These are phyloP conservation scores for Gallinago jamesoni DNA, from an alignment of 2,113 vertebrate genomes.

Conservation along the genomic window DNA sequence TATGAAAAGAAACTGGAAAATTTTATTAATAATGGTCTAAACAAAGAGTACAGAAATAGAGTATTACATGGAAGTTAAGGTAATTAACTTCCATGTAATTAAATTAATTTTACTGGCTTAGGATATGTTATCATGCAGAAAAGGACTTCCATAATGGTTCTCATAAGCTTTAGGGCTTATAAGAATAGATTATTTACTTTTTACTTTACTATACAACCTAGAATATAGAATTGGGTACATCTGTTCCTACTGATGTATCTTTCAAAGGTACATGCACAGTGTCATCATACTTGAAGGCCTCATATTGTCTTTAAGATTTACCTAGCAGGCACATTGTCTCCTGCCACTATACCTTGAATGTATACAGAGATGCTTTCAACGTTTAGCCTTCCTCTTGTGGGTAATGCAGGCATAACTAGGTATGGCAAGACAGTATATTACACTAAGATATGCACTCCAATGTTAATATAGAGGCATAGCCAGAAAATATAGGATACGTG, in stretches of 20 bases:
- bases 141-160: neutral
- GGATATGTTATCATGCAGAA: neutral
- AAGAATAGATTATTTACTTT: neutral
- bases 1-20: neutral
- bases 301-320: neutral
- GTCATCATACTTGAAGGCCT: neutral
- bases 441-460: neutral
- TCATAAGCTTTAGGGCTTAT: neutral
- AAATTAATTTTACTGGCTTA: neutral
- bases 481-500: neutral
- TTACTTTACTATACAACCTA: neutral
- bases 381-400: neutral
- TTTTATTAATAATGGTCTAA: neutral
- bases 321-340: neutral
- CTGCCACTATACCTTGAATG: neutral
- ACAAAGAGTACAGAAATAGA: neutral
- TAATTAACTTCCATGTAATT: neutral
- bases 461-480: neutral
- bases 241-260: neutral
- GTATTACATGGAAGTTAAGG: neutral
- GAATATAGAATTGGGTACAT: neutral
- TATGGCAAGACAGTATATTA: neutral
- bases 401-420: neutral
- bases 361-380: neutral
- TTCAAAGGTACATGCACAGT: neutral